Evolutionary conservation across 2,797 vertebrate species (phyloP), one percentile per base, ranked within the genome.

Genomic region (Naso thynnoides): DNA sequence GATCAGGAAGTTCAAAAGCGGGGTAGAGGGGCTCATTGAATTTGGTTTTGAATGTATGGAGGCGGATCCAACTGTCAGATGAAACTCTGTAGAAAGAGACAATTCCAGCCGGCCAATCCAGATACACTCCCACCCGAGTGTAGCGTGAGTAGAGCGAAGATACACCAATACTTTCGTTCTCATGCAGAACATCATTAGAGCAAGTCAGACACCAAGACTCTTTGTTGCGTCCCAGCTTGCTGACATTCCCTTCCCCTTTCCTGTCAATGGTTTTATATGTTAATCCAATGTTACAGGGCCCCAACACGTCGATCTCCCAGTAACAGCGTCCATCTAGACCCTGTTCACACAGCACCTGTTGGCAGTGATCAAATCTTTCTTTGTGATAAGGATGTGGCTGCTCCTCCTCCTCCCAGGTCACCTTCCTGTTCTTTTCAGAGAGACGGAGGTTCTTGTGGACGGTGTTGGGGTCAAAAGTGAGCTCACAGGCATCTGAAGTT

Each of bases 21-120:
- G 76, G 70, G 55, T 71, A 75, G 29, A 88, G 67, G 3, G 44
- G 47, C 14, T 59, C 0, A 0, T 0, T 45, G 53, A 84, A 86
- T 0, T 0, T 18, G 4, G 8, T 1, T n/a, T 6, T 69, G 55
- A 39, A 83, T 27, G 70, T 84, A 7, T 78, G 6, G 5, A 87
- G 63, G 33, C 15, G 57, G n/a, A 8, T 47, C 21, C 2, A 19
- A 24, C 31, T 80, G 27, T 80, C 71, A 2, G 52, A 65, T 24
- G 48, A 59, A 42, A 76, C 82, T 73, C 73, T 83, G 80, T 86
- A 88, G 55, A 88, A 88, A 21, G 80, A 76, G 60, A 88, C 18
- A 36, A 14, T 58, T 8, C 78, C 87, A 14, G 47, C 13, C 2
- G 56, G 53, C 15, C 26, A 15, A n/a, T 88, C 81, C 16, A 88